Evolutionary conservation across 2,797 vertebrate species (phyloP).

Genomic region (Fringilla coelebs): DNA sequence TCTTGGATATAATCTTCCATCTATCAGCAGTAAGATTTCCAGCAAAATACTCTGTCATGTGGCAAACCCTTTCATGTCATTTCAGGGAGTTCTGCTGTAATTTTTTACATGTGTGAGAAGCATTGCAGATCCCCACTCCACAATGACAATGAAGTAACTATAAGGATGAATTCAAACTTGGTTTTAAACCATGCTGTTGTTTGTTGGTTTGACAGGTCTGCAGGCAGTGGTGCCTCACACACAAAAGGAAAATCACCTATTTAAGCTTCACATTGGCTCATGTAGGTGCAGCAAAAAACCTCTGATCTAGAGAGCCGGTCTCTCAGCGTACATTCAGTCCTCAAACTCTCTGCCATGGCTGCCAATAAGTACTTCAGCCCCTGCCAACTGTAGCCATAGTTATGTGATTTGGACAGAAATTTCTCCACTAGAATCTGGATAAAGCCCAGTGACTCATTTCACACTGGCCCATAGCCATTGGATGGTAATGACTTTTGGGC

Average conservation of each 20-base stretch:
- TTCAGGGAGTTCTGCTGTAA: not conserved
- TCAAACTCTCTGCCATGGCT: not conserved
- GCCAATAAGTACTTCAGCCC: not conserved
- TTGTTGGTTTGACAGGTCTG: not conserved
- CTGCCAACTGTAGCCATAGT: conserved; percentile 12
- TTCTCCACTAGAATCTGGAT: conserved; percentile 37
- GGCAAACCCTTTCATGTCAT: not conserved
- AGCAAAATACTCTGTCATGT: not conserved
- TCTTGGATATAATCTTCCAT: not conserved
- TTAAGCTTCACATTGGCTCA: not conserved
- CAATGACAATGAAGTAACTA: not conserved
- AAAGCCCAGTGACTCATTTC: conserved; percentile 39
- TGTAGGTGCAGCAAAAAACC: not conserved
- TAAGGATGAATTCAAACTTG: not conserved
- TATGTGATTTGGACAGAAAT: conserved; percentile 18
- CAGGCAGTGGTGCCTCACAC: rapidly evolving
- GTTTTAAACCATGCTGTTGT: not conserved
- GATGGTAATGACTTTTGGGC: conserved; percentile 25
- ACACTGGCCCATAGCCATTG: not conserved
- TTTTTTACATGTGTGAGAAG: not conserved
- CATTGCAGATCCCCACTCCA: not conserved
- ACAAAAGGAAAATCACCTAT: not conserved
- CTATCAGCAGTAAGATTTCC: not conserved
- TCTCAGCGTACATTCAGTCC: not conserved
- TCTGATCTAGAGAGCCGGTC: not conserved